These are phyloP conservation scores for Leptarthrus brevirostris DNA, from an alignment of 2,888 invertebrate genomes.

Conservation along the genomic window DNA sequence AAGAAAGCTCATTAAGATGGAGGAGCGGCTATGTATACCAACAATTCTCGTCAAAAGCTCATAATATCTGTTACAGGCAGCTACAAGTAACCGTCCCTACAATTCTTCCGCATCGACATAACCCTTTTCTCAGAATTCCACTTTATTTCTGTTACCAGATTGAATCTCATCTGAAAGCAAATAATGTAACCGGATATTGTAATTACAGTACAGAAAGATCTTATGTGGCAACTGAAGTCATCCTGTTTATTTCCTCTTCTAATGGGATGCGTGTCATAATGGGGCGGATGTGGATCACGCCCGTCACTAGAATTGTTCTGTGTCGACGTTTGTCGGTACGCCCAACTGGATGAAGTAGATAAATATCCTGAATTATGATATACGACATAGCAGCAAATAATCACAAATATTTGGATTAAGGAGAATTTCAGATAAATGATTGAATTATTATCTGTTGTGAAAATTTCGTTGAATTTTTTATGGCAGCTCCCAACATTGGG, in stretches of 20 bases:
- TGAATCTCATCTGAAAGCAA: conserved; percentile 2
- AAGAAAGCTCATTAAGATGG: conserved; percentile 20
- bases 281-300: not conserved
- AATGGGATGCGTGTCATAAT: conserved; percentile 13
- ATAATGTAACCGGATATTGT: conserved; percentile 38
- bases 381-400: too few species aligned
- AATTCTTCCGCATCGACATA: not conserved
- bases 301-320: too few species aligned
- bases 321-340: too few species aligned
- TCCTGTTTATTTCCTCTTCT: conserved; percentile 14
- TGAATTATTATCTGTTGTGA: too few species aligned
- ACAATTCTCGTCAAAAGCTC: not conserved
- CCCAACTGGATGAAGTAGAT: too few species aligned
- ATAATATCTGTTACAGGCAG: not conserved
- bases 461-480: too few species aligned
- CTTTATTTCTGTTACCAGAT: not conserved
- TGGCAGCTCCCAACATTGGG: too few species aligned
- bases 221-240: not conserved
- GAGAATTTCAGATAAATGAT: too few species aligned
- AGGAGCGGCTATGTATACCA: not conserved
- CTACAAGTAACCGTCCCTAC: not conserved
- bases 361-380: too few species aligned
- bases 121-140: conserved; percentile 13
- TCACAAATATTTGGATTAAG: too few species aligned
- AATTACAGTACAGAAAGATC: conserved; percentile 23